phyloP scores from a whole-genome alignment of 2,113 vertebrate genomes.

The Aramus guarauna region DNA sequence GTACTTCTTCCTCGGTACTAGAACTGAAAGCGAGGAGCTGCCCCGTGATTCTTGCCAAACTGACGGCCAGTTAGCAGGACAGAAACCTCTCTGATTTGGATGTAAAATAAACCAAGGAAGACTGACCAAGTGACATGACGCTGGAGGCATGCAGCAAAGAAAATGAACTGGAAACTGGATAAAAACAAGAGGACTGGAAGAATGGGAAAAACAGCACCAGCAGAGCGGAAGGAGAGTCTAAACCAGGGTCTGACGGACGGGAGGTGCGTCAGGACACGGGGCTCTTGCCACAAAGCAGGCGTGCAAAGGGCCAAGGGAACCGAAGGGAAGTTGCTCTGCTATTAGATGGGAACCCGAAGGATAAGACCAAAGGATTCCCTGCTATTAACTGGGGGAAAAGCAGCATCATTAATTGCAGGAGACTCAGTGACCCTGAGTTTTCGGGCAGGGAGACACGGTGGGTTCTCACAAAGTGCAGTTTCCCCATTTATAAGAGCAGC shows the following conservation, averaged over 20 bases:
- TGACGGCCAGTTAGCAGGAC: background rate
- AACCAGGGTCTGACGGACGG: accelerated
- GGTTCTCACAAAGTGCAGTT: background rate
- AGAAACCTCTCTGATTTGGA: background rate
- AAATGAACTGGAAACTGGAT: background rate
- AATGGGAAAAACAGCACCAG: background rate
- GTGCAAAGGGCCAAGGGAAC: background rate
- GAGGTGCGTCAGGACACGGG: background rate
- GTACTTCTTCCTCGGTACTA: background rate
- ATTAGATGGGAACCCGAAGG: background rate
- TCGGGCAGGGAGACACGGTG: background rate
- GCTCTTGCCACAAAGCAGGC: background rate
- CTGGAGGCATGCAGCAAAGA: background rate
- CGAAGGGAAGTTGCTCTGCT: background rate
- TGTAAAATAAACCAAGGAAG: background rate
- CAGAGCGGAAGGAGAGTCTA: background rate
- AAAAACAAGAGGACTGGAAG: background rate
- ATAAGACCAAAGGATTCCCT: background rate
- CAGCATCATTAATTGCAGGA: background rate
- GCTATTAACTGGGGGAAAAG: background rate
- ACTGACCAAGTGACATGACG: background rate
- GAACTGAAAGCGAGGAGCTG: background rate
- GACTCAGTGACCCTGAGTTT: background rate
- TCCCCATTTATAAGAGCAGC: background rate
- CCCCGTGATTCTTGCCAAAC: background rate